Base-by-base conservation (phyloP, 2,797 vertebrate genomes). In the Hirundo rustica region DNA sequence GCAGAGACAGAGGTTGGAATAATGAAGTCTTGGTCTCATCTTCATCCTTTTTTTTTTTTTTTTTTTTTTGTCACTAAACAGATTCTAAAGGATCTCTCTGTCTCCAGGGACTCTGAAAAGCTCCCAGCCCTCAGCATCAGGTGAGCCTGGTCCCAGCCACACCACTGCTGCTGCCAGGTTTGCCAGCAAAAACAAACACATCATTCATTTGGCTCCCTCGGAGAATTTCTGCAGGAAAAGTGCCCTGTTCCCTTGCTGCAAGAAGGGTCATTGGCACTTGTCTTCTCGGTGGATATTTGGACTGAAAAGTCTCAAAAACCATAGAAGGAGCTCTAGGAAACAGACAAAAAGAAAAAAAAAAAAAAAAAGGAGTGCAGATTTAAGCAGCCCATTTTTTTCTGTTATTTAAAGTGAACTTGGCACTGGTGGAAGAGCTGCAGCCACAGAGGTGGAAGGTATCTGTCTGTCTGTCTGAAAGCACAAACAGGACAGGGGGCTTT, bases 111-210 rank as follows among this genome's bases (percentile, higher is more conserved):
- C 40, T 21, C 55, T 54, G 78, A 36, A 74, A 34, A 92, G 61
- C 18, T 40, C 57, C 22, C 54, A n/a, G 67, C 22, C 11, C 60
- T 51, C 54, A 72, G 68, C 72, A 34, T 14, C 79, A 27, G 50
- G 51, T 88, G 0, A 67, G 92, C 68, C 76, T n/a, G 42, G 76
- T 54, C 82, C 54, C 81, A 84, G 73, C 66, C 89, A 66, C 90
- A 66, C 53, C 88, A 81, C 92, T n/a, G 79, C 60, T 26, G 65
- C 89, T 88, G 58, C 64, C 48, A 9, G 42, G 3, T 77, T 13
- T 82, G 88, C 74, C 93, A 85, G 85, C 42, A 84, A 70, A 78
- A 86, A 67, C 55, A 93, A 79, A 44, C 48, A 25, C 48, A 18
- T 2, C 0, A 26, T 84, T 84, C 54, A 29, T 76, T 86, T 84